Evolutionary conservation across 2,113 vertebrate species (phyloP).

Genomic region (Entelurus aequoreus): DNA sequence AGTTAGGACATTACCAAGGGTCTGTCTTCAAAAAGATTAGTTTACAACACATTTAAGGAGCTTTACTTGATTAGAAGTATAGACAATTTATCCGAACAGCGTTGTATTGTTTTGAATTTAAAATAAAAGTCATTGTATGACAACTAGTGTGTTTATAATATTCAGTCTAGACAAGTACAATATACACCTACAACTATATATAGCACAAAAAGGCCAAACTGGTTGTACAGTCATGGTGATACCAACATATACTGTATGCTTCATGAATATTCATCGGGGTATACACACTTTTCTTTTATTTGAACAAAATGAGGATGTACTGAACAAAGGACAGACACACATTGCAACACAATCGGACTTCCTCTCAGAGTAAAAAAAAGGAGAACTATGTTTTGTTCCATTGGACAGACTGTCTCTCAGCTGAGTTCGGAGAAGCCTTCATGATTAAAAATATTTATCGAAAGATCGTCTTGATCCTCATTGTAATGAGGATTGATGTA

Average conservation of each 20-base stretch:
- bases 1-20: neutral
- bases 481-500: neutral
- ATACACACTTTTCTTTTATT: neutral
- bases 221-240: no score
- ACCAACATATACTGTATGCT: no score
- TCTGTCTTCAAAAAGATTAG: no score
- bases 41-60: neutral
- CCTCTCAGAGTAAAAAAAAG: conserved; percentile 22
- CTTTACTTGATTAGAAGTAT: no score
- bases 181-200: conserved; percentile 25
- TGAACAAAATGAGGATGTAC: conserved; percentile 2
- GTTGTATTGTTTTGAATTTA: no score
- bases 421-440: conserved; percentile 7
- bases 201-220: neutral
- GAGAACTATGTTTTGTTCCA: conserved; percentile 49
- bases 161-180: neutral
- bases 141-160: no score
- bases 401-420: conserved; percentile 13
- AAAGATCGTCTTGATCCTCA: neutral
- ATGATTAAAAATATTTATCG: neutral
- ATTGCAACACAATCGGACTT: conserved; percentile 52
- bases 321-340: neutral
- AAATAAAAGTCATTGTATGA: no score
- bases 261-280: no score
- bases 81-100: no score